A percentile compares a stretch with the other conserved stretches of the same genome.
phyloP scores from a whole-genome alignment of 30 jellyfish, hydroid and myxozoan genomes.

The Aurelia sp. region DNA sequence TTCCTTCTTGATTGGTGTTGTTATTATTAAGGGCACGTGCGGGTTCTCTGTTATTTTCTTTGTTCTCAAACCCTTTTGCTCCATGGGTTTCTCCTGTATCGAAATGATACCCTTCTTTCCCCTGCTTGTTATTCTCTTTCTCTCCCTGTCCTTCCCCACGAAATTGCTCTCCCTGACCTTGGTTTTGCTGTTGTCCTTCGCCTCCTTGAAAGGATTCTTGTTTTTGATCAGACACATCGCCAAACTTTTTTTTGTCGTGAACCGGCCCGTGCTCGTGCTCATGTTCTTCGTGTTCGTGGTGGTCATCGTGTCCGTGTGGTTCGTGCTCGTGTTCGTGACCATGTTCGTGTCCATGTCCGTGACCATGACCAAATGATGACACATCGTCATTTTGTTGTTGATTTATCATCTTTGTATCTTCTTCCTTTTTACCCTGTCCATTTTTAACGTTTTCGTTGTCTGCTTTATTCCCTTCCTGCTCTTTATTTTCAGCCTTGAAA shows the following conservation, averaged over 20 bases:
- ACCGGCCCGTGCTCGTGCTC: constrained; percentile 27
- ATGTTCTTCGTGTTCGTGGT: constrained; percentile 49
- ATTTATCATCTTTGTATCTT: neutral
- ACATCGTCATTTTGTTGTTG: constrained; percentile 9
- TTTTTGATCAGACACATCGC: constrained; percentile 14
- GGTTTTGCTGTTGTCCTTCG: constrained; percentile 10
- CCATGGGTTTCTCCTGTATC: constrained; percentile 22
- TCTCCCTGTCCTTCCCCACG: constrained; percentile 12
- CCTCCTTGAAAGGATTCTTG: neutral
- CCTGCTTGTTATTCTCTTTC: constrained; percentile 28
- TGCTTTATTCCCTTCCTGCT: no score
- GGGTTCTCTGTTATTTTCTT: constrained; percentile 27
- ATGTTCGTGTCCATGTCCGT: neutral
- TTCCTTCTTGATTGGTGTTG: constrained; percentile 5
- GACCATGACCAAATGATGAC: constrained; percentile 30
- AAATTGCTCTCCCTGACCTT: neutral
- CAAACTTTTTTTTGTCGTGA: neutral
- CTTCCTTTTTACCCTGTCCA: neutral
- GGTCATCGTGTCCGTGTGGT: constrained; percentile 24
- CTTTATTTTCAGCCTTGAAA: no score
- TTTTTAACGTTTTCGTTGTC: neutral
- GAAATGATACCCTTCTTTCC: constrained; percentile 9
- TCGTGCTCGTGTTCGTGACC: constrained; percentile 23
- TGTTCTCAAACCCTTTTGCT: constrained; percentile 8
- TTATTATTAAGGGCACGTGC: constrained; percentile 4